phyloP scores from a whole-genome alignment of 2,888 invertebrate genomes.

The Cynaeus angustus region DNA sequence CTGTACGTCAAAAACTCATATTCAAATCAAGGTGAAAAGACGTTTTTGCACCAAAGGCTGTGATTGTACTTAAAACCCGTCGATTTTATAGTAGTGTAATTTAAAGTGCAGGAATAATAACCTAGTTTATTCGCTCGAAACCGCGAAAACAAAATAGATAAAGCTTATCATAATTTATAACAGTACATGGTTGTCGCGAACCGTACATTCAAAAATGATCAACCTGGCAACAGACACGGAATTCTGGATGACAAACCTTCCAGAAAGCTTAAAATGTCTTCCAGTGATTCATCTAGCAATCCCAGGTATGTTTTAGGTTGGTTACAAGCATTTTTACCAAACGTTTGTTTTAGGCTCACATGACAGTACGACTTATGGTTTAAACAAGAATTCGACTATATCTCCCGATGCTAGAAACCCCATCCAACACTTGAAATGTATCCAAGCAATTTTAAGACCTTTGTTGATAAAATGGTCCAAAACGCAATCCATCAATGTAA shows the following conservation, averaged over 20 bases:
- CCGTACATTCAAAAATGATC: background rate
- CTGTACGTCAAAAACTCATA: no score
- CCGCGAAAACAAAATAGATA: no score
- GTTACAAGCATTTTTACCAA: no score
- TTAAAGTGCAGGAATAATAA: no score
- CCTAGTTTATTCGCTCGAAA: no score
- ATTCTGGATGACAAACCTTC: conserved; percentile 82
- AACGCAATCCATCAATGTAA: conserved; percentile 80
- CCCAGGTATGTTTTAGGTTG: conserved; percentile 75
- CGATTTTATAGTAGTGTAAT: no score
- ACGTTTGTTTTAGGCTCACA: conserved; percentile 74
- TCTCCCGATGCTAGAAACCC: conserved; percentile 81
- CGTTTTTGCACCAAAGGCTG: no score
- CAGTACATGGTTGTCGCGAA: no score
- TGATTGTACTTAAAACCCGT: no score
- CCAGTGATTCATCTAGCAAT: conserved; percentile 84
- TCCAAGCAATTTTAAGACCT: conserved; percentile 68
- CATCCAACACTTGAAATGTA: conserved; percentile 74
- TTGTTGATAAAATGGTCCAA: conserved; percentile 79
- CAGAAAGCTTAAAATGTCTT: conserved; percentile 77
- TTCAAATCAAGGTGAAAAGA: no score
- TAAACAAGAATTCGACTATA: conserved; percentile 78
- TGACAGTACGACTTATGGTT: conserved; percentile 88
- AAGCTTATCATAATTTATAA: no score
- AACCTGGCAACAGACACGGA: conserved; percentile 71